Evolutionary conservation across 2,888 invertebrate species (phyloP), one percentile per base, ranked within the genome.

Genomic region (Sesia bembeciformis): DNA sequence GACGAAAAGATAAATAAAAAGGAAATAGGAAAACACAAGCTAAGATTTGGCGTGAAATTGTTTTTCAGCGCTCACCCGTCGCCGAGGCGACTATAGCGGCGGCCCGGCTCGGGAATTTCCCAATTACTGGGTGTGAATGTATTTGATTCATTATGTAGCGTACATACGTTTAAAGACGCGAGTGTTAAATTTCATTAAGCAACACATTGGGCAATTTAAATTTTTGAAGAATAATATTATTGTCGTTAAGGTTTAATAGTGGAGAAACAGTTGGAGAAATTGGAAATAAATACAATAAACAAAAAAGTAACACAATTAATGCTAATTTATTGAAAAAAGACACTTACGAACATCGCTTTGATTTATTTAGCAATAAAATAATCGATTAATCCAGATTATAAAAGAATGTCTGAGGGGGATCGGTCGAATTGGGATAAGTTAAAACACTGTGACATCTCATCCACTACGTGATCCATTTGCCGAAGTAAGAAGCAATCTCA

Each of bases 381-480:
- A 23, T 23, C 23, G 23, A 23, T 23, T 23, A 23, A 23, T 23
- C 23, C 23, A 23, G 23, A 23, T 23, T 23, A 46, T 8, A 46
- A 46, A 46, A n/a, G 23, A 46, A n/a, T 46, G 23, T 46, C 59
- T 61, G 64, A 40, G 52, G 5, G 61, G 76, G 77, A 76, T 81
- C 76, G 80, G 77, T 78, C 78, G 81, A 87, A 86, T 87, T 83
- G 84, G 85, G 84, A 86, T 85, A 61, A 60, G 86, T 90, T 90
- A 90, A 90, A 90, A 90, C 90, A 90, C 87, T 85, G 90, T 88
- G 90, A 90, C 90, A 88, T 90, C 89, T 89, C 90, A 90, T 90
- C 89, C 89, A 83, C 82, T 90, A 90, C 90, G 90, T 90, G 90
- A 90, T 90, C 90, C 90, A 90, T 90, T 90, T 90, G 89, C 83